Percentiles rank a stretch among this genome's conserved stretches.
Evolutionary conservation across 1,140 invertebrate genomes (phyloP).

Genomic region (Drosophila azteca): DNA sequence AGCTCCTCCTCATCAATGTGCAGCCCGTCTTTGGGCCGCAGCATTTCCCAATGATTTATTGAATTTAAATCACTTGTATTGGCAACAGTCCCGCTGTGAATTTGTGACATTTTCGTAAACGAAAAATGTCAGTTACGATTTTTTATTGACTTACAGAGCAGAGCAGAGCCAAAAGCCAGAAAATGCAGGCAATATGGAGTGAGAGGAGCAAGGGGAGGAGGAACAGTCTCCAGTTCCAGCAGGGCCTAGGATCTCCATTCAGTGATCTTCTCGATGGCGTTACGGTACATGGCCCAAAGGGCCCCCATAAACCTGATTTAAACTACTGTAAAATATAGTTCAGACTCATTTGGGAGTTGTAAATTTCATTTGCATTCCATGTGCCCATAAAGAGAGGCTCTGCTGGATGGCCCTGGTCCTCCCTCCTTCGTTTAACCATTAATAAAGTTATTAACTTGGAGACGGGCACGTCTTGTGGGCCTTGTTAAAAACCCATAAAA

Average conservation of each 20-base stretch:
- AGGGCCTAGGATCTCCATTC: conserved; percentile 58
- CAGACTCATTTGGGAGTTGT: conserved; percentile 65
- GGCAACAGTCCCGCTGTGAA: conserved; percentile 83
- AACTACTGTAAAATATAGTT: conserved; percentile 81
- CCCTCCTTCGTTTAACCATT: conserved; percentile 13
- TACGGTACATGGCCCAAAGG: conserved; percentile 58
- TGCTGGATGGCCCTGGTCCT: too few relatives aligned
- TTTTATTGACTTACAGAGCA: conserved; percentile 72
- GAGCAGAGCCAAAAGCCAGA: not conserved
- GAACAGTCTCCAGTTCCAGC: conserved; percentile 19
- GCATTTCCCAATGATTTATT: conserved; percentile 82
- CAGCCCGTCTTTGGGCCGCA: conserved; percentile 33
- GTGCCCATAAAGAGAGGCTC: not conserved
- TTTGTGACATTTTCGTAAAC: conserved; percentile 84
- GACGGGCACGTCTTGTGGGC: not conserved
- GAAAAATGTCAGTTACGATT: conserved; percentile 84
- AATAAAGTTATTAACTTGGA: conserved; percentile 76
- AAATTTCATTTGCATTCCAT: conserved; percentile 54
- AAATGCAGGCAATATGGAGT: not conserved
- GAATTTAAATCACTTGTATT: conserved; percentile 84
- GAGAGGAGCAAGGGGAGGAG: too few relatives aligned
- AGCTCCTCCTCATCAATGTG: conserved; percentile 61
- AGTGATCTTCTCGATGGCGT: conserved; percentile 45
- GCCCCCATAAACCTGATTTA: conserved; percentile 54
- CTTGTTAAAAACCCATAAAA: conserved; percentile 79